phyloP scores from a whole-genome alignment of 2,888 invertebrate genomes.

The Heliconius erato region DNA sequence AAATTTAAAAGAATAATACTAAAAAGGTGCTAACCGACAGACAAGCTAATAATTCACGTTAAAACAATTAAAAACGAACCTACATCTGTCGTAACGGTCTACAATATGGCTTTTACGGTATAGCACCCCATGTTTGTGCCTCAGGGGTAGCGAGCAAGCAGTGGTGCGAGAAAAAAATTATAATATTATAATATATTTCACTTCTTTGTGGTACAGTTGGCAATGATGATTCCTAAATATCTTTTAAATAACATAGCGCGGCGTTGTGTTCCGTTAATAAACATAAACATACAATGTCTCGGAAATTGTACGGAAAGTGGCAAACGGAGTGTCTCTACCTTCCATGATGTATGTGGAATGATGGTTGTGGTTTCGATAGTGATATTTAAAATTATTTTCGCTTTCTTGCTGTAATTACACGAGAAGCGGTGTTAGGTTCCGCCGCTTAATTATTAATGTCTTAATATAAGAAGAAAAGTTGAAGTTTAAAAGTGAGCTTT shows the following conservation, averaged over 20 bases:
- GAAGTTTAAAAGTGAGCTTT: no score
- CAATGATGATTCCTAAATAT: background rate
- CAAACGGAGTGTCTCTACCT: no score
- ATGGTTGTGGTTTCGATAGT: no score
- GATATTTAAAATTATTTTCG: no score
- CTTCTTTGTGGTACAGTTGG: background rate
- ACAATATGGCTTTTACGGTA: conserved; percentile 66
- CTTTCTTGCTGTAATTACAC: no score
- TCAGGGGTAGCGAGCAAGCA: conserved; percentile 36
- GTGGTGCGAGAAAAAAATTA: conserved; percentile 44
- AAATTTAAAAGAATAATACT: conserved; percentile 17
- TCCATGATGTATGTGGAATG: no score
- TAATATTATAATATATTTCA: conserved; percentile 4
- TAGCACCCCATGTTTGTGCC: conserved; percentile 50
- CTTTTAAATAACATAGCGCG: background rate
- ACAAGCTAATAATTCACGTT: conserved; percentile 43
- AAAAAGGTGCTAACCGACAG: conserved; percentile 46
- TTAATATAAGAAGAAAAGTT: no score
- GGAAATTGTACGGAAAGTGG: background rate
- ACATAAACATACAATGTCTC: background rate
- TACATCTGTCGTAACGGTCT: conserved; percentile 63
- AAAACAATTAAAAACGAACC: conserved; percentile 61
- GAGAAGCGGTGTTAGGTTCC: no score
- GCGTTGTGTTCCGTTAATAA: background rate
- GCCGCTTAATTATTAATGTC: no score